phyloP scores from a whole-genome alignment of 2,888 invertebrate genomes.

The Halictus quadricinctus region DNA sequence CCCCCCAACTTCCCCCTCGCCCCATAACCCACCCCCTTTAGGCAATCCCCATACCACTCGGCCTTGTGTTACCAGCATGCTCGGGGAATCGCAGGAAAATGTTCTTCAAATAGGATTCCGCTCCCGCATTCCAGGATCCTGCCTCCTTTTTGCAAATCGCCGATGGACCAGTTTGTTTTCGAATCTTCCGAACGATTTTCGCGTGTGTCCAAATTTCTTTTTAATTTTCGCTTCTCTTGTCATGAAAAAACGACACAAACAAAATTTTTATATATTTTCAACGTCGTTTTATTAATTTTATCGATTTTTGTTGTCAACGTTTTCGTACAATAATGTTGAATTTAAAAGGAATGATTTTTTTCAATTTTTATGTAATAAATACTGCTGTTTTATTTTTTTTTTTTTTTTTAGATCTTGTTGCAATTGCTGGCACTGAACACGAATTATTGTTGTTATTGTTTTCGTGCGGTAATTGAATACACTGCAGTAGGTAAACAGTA shows the following conservation, averaged over 20 bases:
- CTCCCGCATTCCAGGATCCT: neutral
- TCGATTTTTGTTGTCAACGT: too few relatives aligned
- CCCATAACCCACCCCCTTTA: neutral
- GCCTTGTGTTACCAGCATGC: conserved; percentile 32
- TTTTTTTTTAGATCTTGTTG: too few relatives aligned
- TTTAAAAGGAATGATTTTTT: too few relatives aligned
- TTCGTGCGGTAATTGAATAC: neutral
- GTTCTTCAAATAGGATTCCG: conserved; percentile 16
- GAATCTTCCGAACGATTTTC: neutral
- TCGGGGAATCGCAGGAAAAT: conserved; percentile 36
- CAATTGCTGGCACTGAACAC: too few relatives aligned
- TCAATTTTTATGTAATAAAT: too few relatives aligned
- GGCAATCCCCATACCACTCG: neutral
- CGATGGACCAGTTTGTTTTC: neutral
- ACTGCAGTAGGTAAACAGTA: too few relatives aligned
- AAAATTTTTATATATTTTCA: too few relatives aligned
- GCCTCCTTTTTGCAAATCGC: conserved; percentile 2
- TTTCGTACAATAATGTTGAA: too few relatives aligned
- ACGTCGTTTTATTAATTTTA: too few relatives aligned
- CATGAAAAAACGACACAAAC: too few relatives aligned
- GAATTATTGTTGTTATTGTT: neutral
- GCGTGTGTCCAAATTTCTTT: neutral
- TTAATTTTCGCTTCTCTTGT: neutral
- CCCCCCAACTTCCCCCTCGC: neutral
- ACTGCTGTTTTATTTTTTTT: too few relatives aligned